These are phyloP conservation scores for Meiosimyza decipiens DNA, from an alignment of 2,888 invertebrate genomes.

Conservation along the genomic window DNA sequence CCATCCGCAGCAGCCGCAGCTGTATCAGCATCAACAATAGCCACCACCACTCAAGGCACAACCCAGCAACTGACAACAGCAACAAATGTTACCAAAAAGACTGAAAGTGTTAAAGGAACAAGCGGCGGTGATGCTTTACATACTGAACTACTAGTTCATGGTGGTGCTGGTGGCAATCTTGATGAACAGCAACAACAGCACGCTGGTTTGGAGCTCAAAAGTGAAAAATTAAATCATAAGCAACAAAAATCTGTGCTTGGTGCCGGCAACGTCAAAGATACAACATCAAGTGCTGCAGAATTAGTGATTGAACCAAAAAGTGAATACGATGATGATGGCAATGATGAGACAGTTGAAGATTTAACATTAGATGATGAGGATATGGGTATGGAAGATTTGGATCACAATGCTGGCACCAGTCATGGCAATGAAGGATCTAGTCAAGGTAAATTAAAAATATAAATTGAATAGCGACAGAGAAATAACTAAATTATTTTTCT, in stretches of 20 bases:
- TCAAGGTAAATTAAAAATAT: constrained; percentile 70
- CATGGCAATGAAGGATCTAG: constrained; percentile 76
- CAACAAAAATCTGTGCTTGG: constrained; percentile 48
- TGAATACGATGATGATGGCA: constrained; percentile 78
- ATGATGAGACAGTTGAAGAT: constrained; percentile 82
- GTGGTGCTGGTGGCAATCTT: constrained; percentile 39
- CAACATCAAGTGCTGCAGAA: constrained; percentile 47
- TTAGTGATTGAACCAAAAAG: constrained; percentile 77
- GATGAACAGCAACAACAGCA: constrained; percentile 51
- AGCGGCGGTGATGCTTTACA: constrained; percentile 62
- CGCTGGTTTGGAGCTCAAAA: constrained; percentile 43
- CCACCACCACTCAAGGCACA: constrained; percentile 49
- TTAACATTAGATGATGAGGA: constrained; percentile 85
- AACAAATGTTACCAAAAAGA: constrained; percentile 67
- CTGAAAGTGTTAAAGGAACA: constrained; percentile 67
- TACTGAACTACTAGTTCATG: constrained; percentile 51
- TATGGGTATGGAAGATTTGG: constrained; percentile 73
- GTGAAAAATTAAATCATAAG: constrained; percentile 64
- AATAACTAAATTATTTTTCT: constrained; percentile 19
- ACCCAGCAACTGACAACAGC: constrained; percentile 52
- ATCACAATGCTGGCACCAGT: constrained; percentile 76
- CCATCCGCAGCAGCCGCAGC: constrained; percentile 48
- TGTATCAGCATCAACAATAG: constrained; percentile 40
- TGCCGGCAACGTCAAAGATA: constrained; percentile 45
- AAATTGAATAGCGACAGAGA: neutral